Evolutionary conservation across 2,113 vertebrate genomes (phyloP).

Genomic region (Coryphaenoides rupestris): DNA sequence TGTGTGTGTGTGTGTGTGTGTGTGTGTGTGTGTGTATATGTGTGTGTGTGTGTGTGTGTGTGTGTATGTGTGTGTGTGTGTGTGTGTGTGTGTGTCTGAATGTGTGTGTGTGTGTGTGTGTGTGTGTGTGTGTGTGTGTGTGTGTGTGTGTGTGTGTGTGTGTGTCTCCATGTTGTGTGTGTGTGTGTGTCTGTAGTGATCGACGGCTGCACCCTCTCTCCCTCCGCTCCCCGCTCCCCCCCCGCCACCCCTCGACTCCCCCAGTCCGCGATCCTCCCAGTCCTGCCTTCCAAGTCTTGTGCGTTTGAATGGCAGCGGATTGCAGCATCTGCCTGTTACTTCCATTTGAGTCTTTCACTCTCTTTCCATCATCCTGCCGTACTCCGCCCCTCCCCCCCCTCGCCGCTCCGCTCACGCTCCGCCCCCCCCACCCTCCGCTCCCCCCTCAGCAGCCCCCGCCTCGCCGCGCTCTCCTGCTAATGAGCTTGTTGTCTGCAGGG

Average conservation of each 20-base stretch:
- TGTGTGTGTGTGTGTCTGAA: no score
- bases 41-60: no score
- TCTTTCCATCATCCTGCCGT: constrained; percentile 22
- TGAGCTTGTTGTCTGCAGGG: constrained; percentile 54
- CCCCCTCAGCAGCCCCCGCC: constrained; percentile 7
- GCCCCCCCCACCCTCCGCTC: background rate
- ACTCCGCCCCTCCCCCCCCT: no score
- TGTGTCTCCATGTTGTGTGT: constrained; percentile 24
- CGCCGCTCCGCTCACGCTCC: no score
- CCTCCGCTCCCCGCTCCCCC: constrained; percentile 33
- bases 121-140: constrained; percentile 17
- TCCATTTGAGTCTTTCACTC: constrained; percentile 1
- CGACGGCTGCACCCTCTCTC: no score
- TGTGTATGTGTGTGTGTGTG: no score
- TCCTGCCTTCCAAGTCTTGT: constrained; percentile 30
- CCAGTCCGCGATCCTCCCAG: no score
- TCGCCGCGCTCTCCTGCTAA: constrained; percentile 51
- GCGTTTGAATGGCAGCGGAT: no score
- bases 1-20: background rate
- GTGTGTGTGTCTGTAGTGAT: background rate
- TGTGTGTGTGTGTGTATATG: constrained; percentile 28
- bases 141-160: constrained; percentile 18
- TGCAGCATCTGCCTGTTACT: constrained; percentile 47
- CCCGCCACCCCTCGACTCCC: constrained; percentile 6
- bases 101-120: constrained; percentile 26